phyloP scores from a whole-genome alignment of 2,113 vertebrate genomes.

The Mellivora capensis region DNA sequence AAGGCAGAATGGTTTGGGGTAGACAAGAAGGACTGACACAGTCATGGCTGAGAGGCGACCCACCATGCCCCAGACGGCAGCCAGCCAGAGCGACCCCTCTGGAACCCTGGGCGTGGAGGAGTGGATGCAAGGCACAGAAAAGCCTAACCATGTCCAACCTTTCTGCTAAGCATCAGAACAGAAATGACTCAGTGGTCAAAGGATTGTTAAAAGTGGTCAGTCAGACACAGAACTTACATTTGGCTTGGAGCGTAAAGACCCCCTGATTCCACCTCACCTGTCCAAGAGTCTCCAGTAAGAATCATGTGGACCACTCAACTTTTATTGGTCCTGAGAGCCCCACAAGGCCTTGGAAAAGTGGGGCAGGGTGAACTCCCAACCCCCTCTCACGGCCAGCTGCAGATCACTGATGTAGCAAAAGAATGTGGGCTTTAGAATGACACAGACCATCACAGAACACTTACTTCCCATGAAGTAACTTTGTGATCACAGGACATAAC shows the following conservation, averaged over 20 bases:
- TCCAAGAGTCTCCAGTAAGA: background rate
- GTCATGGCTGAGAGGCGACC: background rate
- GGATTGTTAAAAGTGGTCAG: background rate
- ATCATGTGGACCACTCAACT: background rate
- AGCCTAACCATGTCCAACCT: background rate
- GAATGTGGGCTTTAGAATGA: background rate
- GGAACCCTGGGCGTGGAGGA: background rate
- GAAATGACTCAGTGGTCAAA: background rate
- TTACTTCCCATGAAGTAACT: background rate
- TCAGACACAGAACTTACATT: background rate
- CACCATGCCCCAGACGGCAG: rapidly evolving
- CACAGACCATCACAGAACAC: background rate
- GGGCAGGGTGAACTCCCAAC: background rate
- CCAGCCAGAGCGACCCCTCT: background rate
- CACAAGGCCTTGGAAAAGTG: background rate
- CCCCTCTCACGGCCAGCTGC: background rate
- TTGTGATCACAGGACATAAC: background rate
- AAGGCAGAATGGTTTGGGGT: background rate
- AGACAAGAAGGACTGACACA: background rate
- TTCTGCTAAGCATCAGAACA: background rate
- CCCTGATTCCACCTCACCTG: background rate
- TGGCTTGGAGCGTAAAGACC: background rate
- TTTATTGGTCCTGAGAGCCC: background rate
- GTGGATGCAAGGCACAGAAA: background rate
- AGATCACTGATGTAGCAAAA: background rate